These are phyloP conservation scores for Coptotermes formosanus DNA, from an alignment of 1,140 invertebrate species.

Conservation along the genomic window DNA sequence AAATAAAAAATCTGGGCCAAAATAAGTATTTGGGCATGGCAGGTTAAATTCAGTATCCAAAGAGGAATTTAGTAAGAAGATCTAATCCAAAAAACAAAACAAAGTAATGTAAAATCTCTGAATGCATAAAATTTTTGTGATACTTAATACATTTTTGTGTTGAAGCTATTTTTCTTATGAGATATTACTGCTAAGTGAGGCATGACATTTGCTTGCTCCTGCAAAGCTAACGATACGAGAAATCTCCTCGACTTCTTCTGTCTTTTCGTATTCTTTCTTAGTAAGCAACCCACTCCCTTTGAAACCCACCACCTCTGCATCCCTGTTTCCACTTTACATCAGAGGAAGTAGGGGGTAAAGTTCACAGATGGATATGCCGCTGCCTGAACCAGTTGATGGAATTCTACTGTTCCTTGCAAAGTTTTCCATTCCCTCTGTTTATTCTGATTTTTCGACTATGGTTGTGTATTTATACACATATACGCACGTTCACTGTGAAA, in stretches of 20 bases:
- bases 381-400: not conserved
- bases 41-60: too few species aligned
- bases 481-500: not conserved
- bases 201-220: slow-evolving; percentile 26
- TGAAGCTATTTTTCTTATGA: not conserved
- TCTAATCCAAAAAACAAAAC: too few species aligned
- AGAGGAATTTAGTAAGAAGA: too few species aligned
- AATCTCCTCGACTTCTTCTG: not conserved
- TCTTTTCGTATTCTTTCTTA: not conserved
- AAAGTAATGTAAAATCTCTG: too few species aligned
- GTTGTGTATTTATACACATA: not conserved
- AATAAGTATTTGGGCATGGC: too few species aligned
- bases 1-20: too few species aligned
- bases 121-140: not conserved
- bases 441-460: not conserved
- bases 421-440: not conserved
- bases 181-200: slow-evolving; percentile 16
- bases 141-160: not conserved
- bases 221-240: slow-evolving; percentile 27
- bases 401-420: not conserved
- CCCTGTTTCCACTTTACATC: not conserved
- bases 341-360: not conserved
- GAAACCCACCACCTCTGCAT: not conserved
- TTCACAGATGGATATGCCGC: not conserved
- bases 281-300: not conserved